Conservation (phyloP, 2,113 vertebrate genomes). For the Recurvirostra avosetta region DNA sequence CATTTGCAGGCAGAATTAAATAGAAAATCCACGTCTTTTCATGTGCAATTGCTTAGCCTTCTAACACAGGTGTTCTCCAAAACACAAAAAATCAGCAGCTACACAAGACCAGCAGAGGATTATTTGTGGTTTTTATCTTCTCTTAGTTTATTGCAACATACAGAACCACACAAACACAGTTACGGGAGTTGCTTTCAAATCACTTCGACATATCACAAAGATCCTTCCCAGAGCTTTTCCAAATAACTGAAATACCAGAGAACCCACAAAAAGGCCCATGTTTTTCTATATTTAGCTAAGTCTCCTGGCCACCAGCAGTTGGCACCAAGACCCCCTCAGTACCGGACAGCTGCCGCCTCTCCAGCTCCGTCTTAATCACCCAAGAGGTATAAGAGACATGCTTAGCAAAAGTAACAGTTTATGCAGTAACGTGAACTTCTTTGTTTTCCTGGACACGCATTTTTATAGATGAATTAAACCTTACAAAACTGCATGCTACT, state of each 20-base stretch:
- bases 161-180: neutral
- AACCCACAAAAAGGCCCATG: neutral
- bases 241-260: slow-evolving; percentile 33
- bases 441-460: neutral
- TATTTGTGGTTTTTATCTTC: neutral
- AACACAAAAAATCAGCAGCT: neutral
- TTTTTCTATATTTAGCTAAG: slow-evolving; percentile 5
- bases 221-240: neutral
- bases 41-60: neutral
- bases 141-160: neutral
- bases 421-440: neutral
- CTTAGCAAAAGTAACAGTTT: neutral
- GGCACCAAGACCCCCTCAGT: neutral
- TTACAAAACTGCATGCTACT: neutral
- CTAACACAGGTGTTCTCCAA: neutral
- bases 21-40: neutral
- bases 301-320: neutral
- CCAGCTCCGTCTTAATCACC: neutral
- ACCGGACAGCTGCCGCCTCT: neutral
- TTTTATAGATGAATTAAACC: neutral
- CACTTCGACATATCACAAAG: neutral
- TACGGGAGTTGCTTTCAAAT: neutral
- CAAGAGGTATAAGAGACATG: neutral
- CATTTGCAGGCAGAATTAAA: neutral
- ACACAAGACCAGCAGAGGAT: neutral